Evolutionary conservation across 2,888 invertebrate species (phyloP).

Genomic region (Pachliopta kotzebuea): DNA sequence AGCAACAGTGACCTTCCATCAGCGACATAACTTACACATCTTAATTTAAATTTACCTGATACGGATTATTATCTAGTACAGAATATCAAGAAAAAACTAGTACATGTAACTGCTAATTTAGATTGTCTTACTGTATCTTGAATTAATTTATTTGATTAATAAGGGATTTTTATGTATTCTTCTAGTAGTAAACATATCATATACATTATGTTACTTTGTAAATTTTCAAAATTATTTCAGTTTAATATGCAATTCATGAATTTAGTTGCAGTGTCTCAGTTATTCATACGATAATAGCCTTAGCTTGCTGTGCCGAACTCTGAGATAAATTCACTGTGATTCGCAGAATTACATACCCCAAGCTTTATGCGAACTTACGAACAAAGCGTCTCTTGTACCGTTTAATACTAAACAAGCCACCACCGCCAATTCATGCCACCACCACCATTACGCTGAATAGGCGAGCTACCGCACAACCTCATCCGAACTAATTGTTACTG

Average conservation of each 20-base stretch:
- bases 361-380: constrained; percentile 53
- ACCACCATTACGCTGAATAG: constrained; percentile 33
- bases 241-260: constrained; percentile 16
- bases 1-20: too few relatives aligned
- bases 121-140: too few relatives aligned
- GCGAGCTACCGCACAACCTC: constrained; percentile 27
- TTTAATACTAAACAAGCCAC: constrained; percentile 35
- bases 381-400: constrained; percentile 54
- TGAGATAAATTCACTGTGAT: constrained; percentile 44
- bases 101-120: too few relatives aligned
- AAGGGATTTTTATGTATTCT: too few relatives aligned
- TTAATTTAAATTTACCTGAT: too few relatives aligned
- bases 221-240: not conserved
- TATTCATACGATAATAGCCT: constrained; percentile 19
- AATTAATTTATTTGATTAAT: too few relatives aligned
- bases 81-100: too few relatives aligned
- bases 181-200: too few relatives aligned
- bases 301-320: constrained; percentile 30
- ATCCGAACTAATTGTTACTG: constrained; percentile 34
- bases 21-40: too few relatives aligned
- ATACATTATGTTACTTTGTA: not conserved
- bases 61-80: too few relatives aligned
- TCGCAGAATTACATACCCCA: constrained; percentile 48
- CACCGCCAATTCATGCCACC: constrained; percentile 38
- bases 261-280: constrained; percentile 3